Conservation (phyloP, 2,888 invertebrate species). For the Ophraella communa region DNA sequence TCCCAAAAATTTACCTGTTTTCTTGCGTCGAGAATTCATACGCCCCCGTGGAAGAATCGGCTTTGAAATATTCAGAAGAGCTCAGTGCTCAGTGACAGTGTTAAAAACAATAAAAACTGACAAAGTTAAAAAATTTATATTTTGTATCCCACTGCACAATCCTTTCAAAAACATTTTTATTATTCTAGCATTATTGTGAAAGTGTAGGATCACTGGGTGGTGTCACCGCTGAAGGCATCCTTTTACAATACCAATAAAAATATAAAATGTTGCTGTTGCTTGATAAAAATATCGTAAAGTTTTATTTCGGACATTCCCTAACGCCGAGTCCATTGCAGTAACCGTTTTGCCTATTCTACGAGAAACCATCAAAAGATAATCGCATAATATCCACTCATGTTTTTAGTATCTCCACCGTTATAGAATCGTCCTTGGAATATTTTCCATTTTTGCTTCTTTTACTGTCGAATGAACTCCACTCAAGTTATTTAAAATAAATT, state of each 20-base stretch:
- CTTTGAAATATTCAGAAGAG: slow-evolving; percentile 13
- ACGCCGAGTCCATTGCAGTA: not conserved
- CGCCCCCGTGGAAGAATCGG: too few species aligned
- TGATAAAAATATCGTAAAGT: slow-evolving; percentile 24
- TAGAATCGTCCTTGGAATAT: too few species aligned
- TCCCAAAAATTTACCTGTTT: too few species aligned
- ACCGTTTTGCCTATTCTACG: not conserved
- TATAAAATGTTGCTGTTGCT: slow-evolving; percentile 25
- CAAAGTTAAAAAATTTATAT: too few species aligned
- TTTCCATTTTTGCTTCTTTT: too few species aligned
- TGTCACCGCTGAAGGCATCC: not conserved
- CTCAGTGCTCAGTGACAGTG: too few species aligned
- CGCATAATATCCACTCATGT: not conserved
- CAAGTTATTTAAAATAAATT: too few species aligned
- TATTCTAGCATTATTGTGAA: not conserved
- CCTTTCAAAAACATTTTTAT: too few species aligned
- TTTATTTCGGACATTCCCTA: slow-evolving; percentile 14
- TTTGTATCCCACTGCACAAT: too few species aligned
- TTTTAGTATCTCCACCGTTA: not conserved
- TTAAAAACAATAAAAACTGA: too few species aligned
- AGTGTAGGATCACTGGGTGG: slow-evolving; percentile 13
- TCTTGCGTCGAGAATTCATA: too few species aligned
- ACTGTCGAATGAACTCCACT: too few species aligned
- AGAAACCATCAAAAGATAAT: not conserved
- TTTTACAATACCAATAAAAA: slow-evolving; percentile 24